A percentile compares a stretch with the other conserved stretches of the same genome.
These are phyloP conservation scores for Coenonympha glycerion DNA, from an alignment of 2,888 invertebrate species.

Conservation along the genomic window DNA sequence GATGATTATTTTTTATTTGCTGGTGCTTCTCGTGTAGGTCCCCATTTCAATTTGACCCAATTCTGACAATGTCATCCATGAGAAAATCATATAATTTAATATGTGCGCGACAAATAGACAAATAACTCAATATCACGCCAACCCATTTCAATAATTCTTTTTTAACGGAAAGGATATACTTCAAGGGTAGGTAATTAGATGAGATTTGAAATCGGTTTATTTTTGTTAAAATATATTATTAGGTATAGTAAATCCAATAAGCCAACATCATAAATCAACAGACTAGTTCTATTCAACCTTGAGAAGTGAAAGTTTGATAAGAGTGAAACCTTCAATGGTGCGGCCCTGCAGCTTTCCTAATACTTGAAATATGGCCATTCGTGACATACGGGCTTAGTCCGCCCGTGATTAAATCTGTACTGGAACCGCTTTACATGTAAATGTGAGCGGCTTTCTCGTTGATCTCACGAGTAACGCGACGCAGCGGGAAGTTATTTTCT, in stretches of 20 bases:
- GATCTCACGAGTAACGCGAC: background rate
- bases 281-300: constrained; percentile 17
- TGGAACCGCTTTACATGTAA: constrained; percentile 20
- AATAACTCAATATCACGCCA: no score
- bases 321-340: constrained; percentile 61
- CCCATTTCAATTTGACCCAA: no score
- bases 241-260: constrained; percentile 5
- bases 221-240: no score
- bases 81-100: no score
- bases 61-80: no score
- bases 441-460: constrained; percentile 29
- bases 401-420: constrained; percentile 33
- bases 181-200: no score
- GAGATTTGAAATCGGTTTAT: no score
- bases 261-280: background rate
- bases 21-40: no score
- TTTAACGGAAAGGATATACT: no score
- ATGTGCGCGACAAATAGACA: no score
- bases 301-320: constrained; percentile 51
- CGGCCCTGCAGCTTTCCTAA: constrained; percentile 55
- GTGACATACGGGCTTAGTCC: constrained; percentile 48
- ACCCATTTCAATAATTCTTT: no score
- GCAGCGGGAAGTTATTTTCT: constrained; percentile 17
- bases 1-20: no score
- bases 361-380: constrained; percentile 40